Conservation (phyloP, 2,888 invertebrate species). For the Cheilosia pagana region DNA sequence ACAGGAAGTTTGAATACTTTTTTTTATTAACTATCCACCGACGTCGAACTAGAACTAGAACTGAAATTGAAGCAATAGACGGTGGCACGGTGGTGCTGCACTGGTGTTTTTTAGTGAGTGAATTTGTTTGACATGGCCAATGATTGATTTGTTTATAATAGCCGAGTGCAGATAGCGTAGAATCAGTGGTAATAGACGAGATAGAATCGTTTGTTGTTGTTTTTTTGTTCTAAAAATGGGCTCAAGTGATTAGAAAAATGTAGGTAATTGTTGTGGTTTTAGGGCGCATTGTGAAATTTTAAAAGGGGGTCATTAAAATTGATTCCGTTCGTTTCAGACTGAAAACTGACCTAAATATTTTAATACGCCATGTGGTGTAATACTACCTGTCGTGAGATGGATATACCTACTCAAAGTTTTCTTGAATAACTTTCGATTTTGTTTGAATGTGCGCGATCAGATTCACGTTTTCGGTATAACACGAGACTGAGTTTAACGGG, state of each 20-base stretch:
- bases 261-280: no score
- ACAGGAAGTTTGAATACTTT: no score
- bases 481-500: not conserved
- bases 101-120: not conserved
- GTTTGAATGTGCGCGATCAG: not conserved
- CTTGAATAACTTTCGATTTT: not conserved
- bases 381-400: not conserved
- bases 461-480: not conserved
- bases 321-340: not conserved
- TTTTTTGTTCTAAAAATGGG: not conserved
- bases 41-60: not conserved
- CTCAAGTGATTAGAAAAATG: not conserved
- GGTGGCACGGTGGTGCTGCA: not conserved
- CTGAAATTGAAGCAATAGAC: no score
- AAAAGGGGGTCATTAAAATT: not conserved
- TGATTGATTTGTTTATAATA: slow-evolving; percentile 39
- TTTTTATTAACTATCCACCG: not conserved
- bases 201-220: not conserved
- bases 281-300: not conserved
- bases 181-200: not conserved
- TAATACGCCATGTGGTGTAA: not conserved
- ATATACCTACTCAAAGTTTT: not conserved
- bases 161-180: slow-evolving; percentile 1
- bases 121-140: slow-evolving; percentile 6
- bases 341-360: not conserved